Evolutionary conservation across 2,113 vertebrate species (phyloP).

Genomic region (Forbesichthys papilliferus): DNA sequence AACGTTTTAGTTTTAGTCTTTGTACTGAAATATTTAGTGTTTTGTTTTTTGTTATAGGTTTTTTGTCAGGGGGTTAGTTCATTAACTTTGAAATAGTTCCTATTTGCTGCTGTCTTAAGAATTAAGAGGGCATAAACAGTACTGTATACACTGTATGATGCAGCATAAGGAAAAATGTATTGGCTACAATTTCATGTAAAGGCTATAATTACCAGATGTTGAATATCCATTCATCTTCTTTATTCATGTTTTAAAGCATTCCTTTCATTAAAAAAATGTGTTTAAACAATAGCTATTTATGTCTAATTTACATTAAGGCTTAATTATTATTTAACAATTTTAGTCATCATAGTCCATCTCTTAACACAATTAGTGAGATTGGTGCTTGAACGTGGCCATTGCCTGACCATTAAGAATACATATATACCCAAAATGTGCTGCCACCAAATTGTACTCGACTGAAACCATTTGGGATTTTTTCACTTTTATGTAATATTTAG

Average conservation of each 20-base stretch:
- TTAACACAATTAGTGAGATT: background rate
- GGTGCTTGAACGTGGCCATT: background rate
- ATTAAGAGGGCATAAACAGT: slow-evolving; percentile 8
- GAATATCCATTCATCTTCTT: background rate
- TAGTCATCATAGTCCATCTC: background rate
- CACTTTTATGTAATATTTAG: background rate
- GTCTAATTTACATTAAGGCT: background rate
- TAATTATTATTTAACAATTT: background rate
- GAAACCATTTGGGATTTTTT: background rate
- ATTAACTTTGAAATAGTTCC: background rate
- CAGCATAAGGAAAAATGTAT: slow-evolving; percentile 24
- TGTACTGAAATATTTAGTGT: slow-evolving; percentile 8
- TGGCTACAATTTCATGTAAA: slow-evolving; percentile 57
- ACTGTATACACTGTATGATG: slow-evolving; percentile 10
- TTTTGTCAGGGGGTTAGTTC: background rate
- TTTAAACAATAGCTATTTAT: background rate
- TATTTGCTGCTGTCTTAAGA: slow-evolving; percentile 22
- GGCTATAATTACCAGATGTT: slow-evolving; percentile 1
- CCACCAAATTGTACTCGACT: background rate
- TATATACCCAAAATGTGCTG: background rate
- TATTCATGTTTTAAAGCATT: too few relatives aligned
- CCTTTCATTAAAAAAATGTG: background rate
- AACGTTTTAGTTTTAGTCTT: slow-evolving; percentile 19
- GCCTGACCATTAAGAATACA: background rate
- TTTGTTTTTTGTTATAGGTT: background rate